phyloP scores from a whole-genome alignment of 2,797 vertebrate genomes.

The Crocodylus rhombifer region DNA sequence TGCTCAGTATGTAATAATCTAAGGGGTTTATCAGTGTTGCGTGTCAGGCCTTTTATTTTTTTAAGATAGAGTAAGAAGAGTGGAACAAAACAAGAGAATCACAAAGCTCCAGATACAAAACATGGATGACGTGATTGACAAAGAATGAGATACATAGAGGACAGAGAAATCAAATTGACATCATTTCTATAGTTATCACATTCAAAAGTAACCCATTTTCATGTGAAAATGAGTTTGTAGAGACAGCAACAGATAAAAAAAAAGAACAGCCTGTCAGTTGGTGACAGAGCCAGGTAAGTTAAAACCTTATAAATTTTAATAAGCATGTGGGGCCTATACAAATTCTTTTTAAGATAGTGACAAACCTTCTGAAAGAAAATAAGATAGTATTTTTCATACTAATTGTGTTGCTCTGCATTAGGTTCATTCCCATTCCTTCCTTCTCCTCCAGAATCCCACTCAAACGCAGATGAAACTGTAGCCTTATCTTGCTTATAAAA shows the following conservation, averaged over 20 bases:
- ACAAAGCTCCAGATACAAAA: neutral
- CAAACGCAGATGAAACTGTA: neutral
- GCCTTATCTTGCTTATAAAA: neutral
- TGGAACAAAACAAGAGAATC: neutral
- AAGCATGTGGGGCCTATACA: slow-evolving; percentile 20
- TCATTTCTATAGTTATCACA: neutral
- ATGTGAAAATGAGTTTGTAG: slow-evolving; percentile 30
- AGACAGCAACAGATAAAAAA: slow-evolving; percentile 36
- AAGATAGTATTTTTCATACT: slow-evolving; percentile 40
- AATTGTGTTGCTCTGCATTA: slow-evolving; percentile 33
- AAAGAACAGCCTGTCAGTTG: slow-evolving; percentile 40
- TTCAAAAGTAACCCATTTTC: slow-evolving; percentile 37
- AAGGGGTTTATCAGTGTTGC: neutral
- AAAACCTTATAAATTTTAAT: slow-evolving; percentile 65
- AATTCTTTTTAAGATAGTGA: slow-evolving; percentile 55
- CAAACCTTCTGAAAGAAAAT: slow-evolving; percentile 51
- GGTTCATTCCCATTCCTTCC: neutral
- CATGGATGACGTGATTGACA: neutral
- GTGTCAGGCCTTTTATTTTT: neutral
- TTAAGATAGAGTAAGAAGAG: neutral
- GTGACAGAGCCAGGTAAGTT: slow-evolving; percentile 50
- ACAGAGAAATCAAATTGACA: slow-evolving; percentile 25
- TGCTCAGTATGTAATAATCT: neutral
- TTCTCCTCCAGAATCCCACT: neutral
- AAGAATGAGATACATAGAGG: slow-evolving; percentile 5